Percentiles rank a stretch among this genome's conserved stretches.
These are phyloP conservation scores for Diadophis punctatus DNA, from an alignment of 2,113 vertebrate species.

Conservation along the genomic window DNA sequence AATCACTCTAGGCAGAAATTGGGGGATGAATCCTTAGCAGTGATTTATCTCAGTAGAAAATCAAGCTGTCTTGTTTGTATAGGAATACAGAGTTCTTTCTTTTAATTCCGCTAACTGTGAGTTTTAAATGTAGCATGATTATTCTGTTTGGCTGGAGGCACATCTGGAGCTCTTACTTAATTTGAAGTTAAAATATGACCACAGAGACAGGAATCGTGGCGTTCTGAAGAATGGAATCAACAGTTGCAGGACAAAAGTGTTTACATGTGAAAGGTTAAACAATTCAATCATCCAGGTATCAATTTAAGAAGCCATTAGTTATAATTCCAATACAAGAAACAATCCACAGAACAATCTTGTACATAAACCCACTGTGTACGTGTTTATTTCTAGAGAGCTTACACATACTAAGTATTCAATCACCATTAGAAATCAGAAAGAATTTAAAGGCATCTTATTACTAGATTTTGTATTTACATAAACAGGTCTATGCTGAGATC, in stretches of 20 bases:
- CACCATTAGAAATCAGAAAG: background rate
- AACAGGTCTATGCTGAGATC: background rate
- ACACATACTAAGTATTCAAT: background rate
- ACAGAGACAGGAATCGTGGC: background rate
- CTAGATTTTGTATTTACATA: background rate
- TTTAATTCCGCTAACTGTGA: background rate
- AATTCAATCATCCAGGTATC: background rate
- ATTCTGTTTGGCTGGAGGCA: constrained; percentile 19
- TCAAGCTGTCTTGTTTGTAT: constrained; percentile 14
- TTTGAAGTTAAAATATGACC: background rate
- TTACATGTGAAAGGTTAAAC: background rate
- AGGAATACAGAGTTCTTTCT: constrained; percentile 1
- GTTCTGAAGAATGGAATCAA: background rate
- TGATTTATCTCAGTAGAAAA: constrained; percentile 26
- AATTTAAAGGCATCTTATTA: background rate
- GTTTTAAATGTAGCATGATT: constrained; percentile 12
- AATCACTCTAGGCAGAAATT: constrained; percentile 19
- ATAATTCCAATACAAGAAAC: background rate
- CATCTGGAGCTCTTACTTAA: constrained; percentile 2
- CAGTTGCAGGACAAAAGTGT: background rate
- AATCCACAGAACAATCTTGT: background rate
- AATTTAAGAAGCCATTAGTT: background rate
- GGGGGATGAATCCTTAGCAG: constrained; percentile 16
- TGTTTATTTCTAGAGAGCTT: background rate
- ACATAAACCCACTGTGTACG: background rate